These are phyloP conservation scores for Luscinia luscinia DNA, from an alignment of 2,797 vertebrate genomes.

Conservation along the genomic window DNA sequence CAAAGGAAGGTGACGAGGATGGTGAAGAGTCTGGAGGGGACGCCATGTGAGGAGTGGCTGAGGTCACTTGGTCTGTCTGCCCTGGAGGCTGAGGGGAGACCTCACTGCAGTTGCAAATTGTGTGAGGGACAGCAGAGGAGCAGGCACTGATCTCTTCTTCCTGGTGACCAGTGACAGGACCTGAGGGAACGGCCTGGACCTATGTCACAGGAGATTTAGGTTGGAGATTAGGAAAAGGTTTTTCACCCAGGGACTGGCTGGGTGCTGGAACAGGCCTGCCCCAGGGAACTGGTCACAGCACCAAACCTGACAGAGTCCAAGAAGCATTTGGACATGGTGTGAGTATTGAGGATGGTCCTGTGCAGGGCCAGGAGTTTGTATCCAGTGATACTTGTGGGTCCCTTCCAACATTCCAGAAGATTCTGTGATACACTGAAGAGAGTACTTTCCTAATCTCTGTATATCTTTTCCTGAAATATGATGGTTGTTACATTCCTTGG, in stretches of 20 bases:
- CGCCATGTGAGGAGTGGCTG: accelerated
- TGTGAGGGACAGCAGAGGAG: background rate
- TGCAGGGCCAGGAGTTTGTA: background rate
- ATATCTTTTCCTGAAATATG: background rate
- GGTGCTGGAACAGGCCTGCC: background rate
- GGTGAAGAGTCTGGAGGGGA: background rate
- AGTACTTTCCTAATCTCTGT: background rate
- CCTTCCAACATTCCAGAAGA: background rate
- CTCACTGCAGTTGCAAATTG: background rate
- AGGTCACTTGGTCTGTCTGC: background rate
- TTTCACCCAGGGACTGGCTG: background rate
- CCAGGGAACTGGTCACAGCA: background rate
- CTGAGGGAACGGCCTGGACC: background rate
- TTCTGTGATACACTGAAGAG: background rate
- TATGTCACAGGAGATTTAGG: background rate
- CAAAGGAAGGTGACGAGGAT: background rate
- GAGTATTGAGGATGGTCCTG: background rate
- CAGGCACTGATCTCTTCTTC: background rate
- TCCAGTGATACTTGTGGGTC: background rate
- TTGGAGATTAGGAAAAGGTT: background rate
- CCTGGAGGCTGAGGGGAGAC: background rate
- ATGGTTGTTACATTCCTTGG: background rate
- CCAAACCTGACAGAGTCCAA: background rate
- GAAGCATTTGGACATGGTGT: background rate
- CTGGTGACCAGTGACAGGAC: background rate